Evolutionary conservation across 1,140 invertebrate genomes (phyloP).

Genomic region (Lethocerus indicus): DNA sequence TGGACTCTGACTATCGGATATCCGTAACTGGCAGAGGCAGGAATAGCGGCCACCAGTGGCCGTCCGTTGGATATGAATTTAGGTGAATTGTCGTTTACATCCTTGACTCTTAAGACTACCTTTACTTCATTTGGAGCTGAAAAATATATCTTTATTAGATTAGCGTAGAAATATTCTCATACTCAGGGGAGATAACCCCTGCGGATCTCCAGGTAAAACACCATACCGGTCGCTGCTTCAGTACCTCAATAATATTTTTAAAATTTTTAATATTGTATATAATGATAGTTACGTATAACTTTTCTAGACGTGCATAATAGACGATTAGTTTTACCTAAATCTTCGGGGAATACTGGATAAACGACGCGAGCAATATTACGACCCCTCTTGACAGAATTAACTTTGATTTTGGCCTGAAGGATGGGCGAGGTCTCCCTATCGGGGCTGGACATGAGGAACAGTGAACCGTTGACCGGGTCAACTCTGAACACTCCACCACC

Average conservation of each 20-base stretch:
- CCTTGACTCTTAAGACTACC: constrained; percentile 51
- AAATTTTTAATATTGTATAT: not conserved
- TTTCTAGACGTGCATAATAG: not conserved
- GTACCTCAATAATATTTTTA: too few species aligned
- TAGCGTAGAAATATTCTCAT: not conserved
- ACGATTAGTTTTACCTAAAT: constrained; percentile 28
- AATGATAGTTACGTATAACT: not conserved
- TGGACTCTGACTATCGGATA: constrained; percentile 55
- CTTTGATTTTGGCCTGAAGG: constrained; percentile 49
- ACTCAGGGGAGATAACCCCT: too few species aligned
- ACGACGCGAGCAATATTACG: constrained; percentile 38
- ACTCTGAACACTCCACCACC: constrained; percentile 41
- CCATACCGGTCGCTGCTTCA: too few species aligned
- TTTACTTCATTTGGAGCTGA: constrained; percentile 41
- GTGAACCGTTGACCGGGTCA: constrained; percentile 48
- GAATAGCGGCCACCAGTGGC: constrained; percentile 60
- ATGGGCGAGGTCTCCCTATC: constrained; percentile 43
- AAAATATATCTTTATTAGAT: constrained; percentile 13
- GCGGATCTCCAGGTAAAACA: too few species aligned
- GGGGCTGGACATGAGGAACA: constrained; percentile 46
- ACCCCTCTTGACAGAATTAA: constrained; percentile 45
- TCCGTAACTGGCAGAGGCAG: constrained; percentile 57
- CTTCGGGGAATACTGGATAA: constrained; percentile 49
- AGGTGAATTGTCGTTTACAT: constrained; percentile 68
- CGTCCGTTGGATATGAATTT: constrained; percentile 48